These are phyloP conservation scores for Aeoliscus strigatus DNA, from an alignment of 2,797 vertebrate species.

Conservation along the genomic window DNA sequence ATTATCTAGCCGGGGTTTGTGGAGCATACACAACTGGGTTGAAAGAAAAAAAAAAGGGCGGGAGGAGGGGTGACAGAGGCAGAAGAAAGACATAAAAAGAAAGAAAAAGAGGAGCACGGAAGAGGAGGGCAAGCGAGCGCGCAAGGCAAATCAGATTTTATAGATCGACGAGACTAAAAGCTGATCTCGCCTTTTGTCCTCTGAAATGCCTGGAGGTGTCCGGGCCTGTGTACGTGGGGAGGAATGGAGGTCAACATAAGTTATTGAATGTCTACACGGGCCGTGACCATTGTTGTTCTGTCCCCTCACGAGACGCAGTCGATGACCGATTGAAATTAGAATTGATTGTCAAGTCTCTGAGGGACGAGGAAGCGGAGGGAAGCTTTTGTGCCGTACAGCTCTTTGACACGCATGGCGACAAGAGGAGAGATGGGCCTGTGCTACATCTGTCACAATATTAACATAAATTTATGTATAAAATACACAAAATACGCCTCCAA, in stretches of 20 bases:
- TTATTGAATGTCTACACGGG: constrained; percentile 61
- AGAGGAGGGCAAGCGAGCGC: constrained; percentile 27
- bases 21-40: constrained; percentile 22
- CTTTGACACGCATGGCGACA: constrained; percentile 27
- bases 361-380: constrained; percentile 30
- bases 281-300: constrained; percentile 63
- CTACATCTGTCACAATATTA: no score
- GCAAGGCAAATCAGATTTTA: constrained; percentile 72
- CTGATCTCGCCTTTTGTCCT: constrained; percentile 69
- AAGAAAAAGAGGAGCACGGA: constrained; percentile 12
- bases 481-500: no score
- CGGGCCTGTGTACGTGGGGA: constrained; percentile 18
- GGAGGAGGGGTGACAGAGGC: constrained; percentile 20
- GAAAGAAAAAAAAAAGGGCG: constrained; percentile 7
- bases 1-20: constrained; percentile 50
- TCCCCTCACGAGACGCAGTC: constrained; percentile 54
- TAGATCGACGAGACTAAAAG: constrained; percentile 63
- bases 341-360: constrained; percentile 71
- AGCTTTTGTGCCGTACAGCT: constrained; percentile 20
- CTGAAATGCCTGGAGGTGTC: constrained; percentile 60
- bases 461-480: no score
- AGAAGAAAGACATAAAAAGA: constrained; percentile 4
- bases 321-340: constrained; percentile 71
- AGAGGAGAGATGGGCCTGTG: not conserved
- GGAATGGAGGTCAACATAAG: constrained; percentile 50